Evolutionary conservation across 2,797 vertebrate species (phyloP), one percentile per base, ranked within the genome.

Genomic region (Euphonia xanthogaster): DNA sequence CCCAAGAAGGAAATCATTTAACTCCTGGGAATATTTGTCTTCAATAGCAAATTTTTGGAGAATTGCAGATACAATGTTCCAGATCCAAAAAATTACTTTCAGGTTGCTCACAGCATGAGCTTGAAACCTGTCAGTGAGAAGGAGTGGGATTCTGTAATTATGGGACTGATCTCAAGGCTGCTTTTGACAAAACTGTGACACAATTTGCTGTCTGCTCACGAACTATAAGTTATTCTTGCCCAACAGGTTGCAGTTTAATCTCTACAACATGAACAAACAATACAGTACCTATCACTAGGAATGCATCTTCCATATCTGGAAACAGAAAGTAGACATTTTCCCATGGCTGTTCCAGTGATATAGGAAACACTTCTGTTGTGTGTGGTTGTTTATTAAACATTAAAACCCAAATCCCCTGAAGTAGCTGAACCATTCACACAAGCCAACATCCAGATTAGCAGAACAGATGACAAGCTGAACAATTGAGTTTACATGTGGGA

Each of bases 121-220:
- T 97, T 98, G 98, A 92, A 98, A 98, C 91, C 98, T 98, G 82
- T 92, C 53, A 88, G n/a, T 24, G 81, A n/a, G 31, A 96, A 97
- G 75, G 61, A 96, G 75, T 65, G 42, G 51, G 47, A 30, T 55
- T 77, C 58, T 91, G 35, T 6, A 67, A 27, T 70, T 81, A 53
- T 1, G 80, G 33, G 27, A 21, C 37, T 57, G 24, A 44, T 72
- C 37, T 85, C 54, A 57, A 54, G 30, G 42, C 48, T 81, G 13
- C 51, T 79, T n/a, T 61, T 79, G n/a, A 28, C 47, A 83, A 47
- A 73, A 30, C 25, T 62, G 3, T 55, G 37, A 33, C 23, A 27
- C 0, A 1, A 8, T 74, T 71, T 74, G 14, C 44, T 60, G 5
- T n/a, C 54, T 77, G 18, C 18, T 33, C 0, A 0, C 23, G 62